These are phyloP conservation scores for Melieria picta DNA, from an alignment of 2,888 invertebrate species.

Conservation along the genomic window DNA sequence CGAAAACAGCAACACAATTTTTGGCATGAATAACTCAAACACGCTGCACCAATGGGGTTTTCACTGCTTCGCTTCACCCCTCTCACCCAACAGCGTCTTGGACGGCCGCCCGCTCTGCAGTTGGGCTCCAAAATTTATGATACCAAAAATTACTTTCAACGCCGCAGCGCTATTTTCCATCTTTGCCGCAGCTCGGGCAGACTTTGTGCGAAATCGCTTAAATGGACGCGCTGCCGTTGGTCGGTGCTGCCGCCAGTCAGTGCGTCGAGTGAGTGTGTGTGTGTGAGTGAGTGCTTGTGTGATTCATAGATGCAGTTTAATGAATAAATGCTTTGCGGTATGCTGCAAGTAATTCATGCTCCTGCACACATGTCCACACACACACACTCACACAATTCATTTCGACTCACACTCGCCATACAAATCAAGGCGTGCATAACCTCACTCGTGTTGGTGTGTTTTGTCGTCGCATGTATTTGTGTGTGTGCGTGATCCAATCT, in stretches of 20 bases:
- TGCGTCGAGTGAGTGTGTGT: background rate
- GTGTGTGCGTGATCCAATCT: conserved; percentile 47
- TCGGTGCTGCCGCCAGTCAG: background rate
- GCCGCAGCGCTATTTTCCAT: conserved; percentile 24
- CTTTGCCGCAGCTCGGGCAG: background rate
- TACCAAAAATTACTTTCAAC: conserved; percentile 47
- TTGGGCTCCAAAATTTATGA: conserved; percentile 43
- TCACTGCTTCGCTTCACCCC: background rate
- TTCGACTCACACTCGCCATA: background rate
- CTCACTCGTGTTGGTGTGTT: background rate
- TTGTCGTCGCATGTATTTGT: conserved; percentile 14
- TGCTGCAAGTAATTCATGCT: conserved; percentile 43
- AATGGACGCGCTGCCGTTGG: background rate
- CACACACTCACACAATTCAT: background rate
- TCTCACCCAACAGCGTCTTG: background rate
- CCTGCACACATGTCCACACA: background rate
- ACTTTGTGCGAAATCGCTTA: background rate
- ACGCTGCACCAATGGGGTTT: background rate
- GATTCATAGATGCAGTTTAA: conserved; percentile 49
- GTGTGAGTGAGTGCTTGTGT: conserved; percentile 18
- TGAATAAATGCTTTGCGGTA: conserved; percentile 51
- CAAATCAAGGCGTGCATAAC: too few species aligned
- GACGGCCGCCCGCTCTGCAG: background rate
- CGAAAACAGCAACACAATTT: conserved; percentile 15
- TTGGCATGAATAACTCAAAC: conserved; percentile 39